Percentiles rank a stretch among this genome's conserved stretches.
These are phyloP conservation scores for Castor canadensis DNA, from an alignment of 2,113 vertebrate genomes.

Conservation along the genomic window DNA sequence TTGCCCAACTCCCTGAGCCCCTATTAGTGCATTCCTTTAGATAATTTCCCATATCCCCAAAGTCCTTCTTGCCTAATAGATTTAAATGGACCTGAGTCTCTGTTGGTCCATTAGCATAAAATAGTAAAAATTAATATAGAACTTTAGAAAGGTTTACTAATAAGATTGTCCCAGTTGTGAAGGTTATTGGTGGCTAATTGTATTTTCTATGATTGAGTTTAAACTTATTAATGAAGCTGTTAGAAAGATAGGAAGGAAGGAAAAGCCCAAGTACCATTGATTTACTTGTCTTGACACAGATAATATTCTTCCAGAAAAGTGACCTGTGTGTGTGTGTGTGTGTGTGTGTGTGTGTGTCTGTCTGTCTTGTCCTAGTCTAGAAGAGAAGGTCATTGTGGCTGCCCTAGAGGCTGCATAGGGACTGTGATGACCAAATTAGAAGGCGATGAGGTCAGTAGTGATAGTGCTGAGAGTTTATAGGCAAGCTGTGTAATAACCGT, in stretches of 20 bases:
- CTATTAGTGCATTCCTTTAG: neutral
- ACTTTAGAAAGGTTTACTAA: neutral
- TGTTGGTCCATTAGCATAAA: neutral
- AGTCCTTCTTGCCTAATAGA: neutral
- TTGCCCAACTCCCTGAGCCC: neutral
- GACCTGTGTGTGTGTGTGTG: neutral
- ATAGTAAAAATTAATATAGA: conserved; percentile 29
- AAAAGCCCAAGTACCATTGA: neutral
- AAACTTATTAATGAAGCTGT: neutral
- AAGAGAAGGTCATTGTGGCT: neutral
- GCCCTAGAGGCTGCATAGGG: neutral
- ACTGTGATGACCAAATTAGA: neutral
- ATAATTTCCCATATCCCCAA: neutral
- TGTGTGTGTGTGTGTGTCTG: neutral
- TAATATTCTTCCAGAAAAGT: neutral
- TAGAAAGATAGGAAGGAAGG: neutral
- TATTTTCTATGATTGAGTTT: neutral
- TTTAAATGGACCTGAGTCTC: conserved; percentile 1
- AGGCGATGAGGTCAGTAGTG: neutral
- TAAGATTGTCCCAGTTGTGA: neutral
- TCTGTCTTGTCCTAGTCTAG: neutral
- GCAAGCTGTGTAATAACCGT: neutral
- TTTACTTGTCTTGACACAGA: neutral
- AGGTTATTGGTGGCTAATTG: neutral
- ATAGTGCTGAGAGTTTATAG: neutral